A percentile compares a stretch with the other conserved stretches of the same genome.
These are phyloP conservation scores for Eristalinus sepulchralis DNA, from an alignment of 2,888 invertebrate species.

Conservation along the genomic window DNA sequence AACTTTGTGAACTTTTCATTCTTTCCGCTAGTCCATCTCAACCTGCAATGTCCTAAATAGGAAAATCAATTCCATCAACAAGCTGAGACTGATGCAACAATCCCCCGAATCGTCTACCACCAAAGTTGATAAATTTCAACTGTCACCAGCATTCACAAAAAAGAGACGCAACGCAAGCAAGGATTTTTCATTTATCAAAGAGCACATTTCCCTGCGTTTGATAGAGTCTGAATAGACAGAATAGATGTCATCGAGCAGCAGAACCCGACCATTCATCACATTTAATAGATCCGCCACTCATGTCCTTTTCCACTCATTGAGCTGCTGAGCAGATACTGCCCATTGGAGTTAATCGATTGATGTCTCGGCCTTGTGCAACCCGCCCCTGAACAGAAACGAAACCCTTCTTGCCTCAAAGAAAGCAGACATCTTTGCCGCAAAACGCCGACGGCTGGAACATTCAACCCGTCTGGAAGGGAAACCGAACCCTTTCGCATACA, in stretches of 20 bases:
- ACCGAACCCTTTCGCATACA: not conserved
- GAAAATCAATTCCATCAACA: too few species aligned
- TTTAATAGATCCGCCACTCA: not conserved
- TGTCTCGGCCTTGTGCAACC: not conserved
- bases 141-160: not conserved
- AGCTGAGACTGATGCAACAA: too few species aligned
- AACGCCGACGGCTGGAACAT: not conserved
- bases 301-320: not conserved
- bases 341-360: not conserved
- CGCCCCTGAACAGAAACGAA: not conserved
- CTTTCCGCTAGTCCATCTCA: too few species aligned
- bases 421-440: not conserved
- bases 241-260: not conserved
- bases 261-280: not conserved
- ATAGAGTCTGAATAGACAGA: not conserved
- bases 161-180: not conserved
- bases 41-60: too few species aligned
- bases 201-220: not conserved
- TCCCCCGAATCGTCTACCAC: too few species aligned
- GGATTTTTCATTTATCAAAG: not conserved
- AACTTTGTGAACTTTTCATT: too few species aligned
- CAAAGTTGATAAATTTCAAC: too few species aligned
- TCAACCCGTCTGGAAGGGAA: not conserved
- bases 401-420: not conserved
- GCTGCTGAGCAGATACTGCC: not conserved